Conservation (phyloP, 2,797 vertebrate species). For the Tauraco hartlaubi region DNA sequence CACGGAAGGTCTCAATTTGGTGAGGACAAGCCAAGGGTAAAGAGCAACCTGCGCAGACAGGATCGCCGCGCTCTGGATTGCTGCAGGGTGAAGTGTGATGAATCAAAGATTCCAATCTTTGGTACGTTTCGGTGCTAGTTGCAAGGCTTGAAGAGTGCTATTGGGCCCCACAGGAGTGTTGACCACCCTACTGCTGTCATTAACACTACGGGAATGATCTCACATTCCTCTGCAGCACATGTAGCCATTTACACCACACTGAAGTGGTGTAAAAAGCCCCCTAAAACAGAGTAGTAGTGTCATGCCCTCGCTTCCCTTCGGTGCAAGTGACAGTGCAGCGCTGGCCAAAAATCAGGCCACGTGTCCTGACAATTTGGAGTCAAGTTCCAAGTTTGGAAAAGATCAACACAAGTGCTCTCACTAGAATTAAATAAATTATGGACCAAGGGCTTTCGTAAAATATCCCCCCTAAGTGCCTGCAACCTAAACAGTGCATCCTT, state of each 20-base stretch:
- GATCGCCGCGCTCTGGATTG: background rate
- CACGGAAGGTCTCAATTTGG: background rate
- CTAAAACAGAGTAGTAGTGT: background rate
- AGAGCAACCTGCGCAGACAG: background rate
- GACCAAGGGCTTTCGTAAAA: background rate
- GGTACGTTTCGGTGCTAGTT: background rate
- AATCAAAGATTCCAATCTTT: constrained; percentile 19
- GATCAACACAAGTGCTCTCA: constrained; percentile 18
- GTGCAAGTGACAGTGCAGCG: background rate
- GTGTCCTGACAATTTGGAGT: background rate
- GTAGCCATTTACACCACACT: background rate
- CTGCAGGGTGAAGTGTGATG: background rate
- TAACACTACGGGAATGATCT: background rate
- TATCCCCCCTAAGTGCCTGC: constrained; percentile 14
- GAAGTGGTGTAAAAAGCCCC: background rate
- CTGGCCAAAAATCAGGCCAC: background rate
- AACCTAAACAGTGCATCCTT: background rate
- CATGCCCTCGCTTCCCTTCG: background rate
- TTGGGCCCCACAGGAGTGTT: background rate
- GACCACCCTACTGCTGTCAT: background rate
- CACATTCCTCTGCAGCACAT: background rate
- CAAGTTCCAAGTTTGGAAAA: background rate
- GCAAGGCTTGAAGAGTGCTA: background rate
- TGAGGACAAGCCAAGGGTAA: background rate
- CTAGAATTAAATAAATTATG: constrained; percentile 24